A percentile compares a stretch with the other conserved stretches of the same genome.
Evolutionary conservation across 1,140 invertebrate genomes (phyloP).

Genomic region (Aphis gossypii): DNA sequence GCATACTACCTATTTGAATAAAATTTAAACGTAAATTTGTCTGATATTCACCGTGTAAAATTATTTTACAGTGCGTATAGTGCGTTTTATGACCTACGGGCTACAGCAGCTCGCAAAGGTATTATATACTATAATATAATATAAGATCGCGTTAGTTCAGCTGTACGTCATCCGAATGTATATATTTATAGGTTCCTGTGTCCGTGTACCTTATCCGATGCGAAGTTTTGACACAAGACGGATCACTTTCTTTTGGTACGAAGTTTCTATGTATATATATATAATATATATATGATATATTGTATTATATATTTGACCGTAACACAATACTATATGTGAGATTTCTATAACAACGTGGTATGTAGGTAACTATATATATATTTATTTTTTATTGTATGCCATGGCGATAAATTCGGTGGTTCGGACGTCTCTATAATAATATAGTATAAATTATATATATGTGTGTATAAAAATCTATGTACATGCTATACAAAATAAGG

Average conservation of each 20-base stretch:
- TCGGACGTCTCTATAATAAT: neutral
- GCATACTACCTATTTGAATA: neutral
- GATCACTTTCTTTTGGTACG: slow-evolving; percentile 33
- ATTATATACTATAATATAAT: neutral
- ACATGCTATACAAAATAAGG: neutral
- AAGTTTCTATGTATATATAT: neutral
- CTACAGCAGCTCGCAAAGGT: neutral
- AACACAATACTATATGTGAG: slow-evolving; percentile 5
- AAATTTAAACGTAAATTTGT: neutral
- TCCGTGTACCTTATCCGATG: neutral
- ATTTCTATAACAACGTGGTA: neutral
- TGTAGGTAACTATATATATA: neutral
- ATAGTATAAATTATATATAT: neutral
- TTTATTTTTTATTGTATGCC: neutral
- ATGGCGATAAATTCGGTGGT: neutral
- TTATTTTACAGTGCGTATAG: no score
- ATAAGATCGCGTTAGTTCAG: neutral
- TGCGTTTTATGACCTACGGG: neutral
- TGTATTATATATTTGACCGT: neutral
- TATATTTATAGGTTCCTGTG: neutral
- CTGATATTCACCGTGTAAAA: neutral
- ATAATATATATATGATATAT: neutral
- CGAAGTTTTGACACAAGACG: slow-evolving; percentile 41
- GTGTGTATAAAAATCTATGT: neutral
- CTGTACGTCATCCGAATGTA: neutral